These are phyloP conservation scores for Thymelicus sylvestris DNA, from an alignment of 2,888 invertebrate species.

Conservation along the genomic window DNA sequence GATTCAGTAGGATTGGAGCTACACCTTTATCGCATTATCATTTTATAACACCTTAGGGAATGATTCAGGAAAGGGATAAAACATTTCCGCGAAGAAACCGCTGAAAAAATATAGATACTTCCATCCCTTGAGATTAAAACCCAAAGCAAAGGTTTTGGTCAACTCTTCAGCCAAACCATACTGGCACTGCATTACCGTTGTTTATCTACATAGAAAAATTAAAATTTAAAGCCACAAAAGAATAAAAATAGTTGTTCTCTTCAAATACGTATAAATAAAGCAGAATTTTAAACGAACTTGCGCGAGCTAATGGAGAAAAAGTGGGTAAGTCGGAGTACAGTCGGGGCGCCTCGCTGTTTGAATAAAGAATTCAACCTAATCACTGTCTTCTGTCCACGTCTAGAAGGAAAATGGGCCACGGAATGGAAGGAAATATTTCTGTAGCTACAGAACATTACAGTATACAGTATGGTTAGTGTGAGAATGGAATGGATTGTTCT, in stretches of 20 bases:
- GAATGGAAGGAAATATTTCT: constrained; percentile 11
- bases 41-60: too few species aligned
- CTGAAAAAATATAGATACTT: too few species aligned
- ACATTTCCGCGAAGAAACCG: too few species aligned
- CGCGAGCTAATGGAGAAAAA: constrained; percentile 21
- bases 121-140: too few species aligned
- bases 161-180: too few species aligned
- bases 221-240: constrained; percentile 7
- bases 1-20: too few species aligned
- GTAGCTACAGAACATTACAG: background rate
- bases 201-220: background rate
- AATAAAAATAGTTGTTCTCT: constrained; percentile 12
- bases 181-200: background rate
- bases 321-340: constrained; percentile 14
- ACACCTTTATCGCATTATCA: too few species aligned
- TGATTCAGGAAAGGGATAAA: too few species aligned
- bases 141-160: too few species aligned
- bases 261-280: constrained; percentile 22
- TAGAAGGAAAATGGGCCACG: constrained; percentile 14
- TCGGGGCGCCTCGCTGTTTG: constrained; percentile 6
- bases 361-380: constrained; percentile 25
- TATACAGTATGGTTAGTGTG: background rate
- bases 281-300: constrained; percentile 22
- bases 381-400: constrained; percentile 25
- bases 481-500: too few species aligned